Evolutionary conservation across 1,140 invertebrate genomes (phyloP), one percentile per base, ranked within the genome.

Genomic region (Halesus radiatus): DNA sequence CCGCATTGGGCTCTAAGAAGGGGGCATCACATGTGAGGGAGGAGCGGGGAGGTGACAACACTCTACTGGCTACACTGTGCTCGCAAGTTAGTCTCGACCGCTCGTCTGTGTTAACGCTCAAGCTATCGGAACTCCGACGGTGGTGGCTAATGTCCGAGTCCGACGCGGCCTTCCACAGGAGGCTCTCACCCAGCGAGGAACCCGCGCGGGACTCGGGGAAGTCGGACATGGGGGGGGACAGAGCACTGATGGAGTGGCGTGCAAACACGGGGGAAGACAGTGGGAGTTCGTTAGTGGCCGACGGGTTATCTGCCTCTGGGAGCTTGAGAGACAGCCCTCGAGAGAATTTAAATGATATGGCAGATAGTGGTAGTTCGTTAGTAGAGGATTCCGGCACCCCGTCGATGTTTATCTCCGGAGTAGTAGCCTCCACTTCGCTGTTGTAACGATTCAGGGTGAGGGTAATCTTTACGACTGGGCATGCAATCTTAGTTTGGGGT

Each of bases 301-400:
- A 58, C 13, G 87, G 73, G 56, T 64, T 73, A 6, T 84, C 3
- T 84, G 86, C 22, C 86, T 87, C 66, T 26, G 58, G 15, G 13
- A 26, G 58, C 29, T 62, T 66, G 3, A 75, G 26, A 26, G 75
- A 58, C 13, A 53, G 74, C 18, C 37, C 73, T 26, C 73, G 26
- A 4, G 84, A 85, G 56, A 75, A 58, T 26, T 84, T 86, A 84
- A 89, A 89, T 83, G 85, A 87, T 79, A 92, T 90, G 81, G 91
- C 90, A 68, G 91, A 92, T 77, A 92, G 85, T 50, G 91, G 91
- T 81, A 92, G 85, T 86, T 92, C 92, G 86, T 92, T 92, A 64
- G 91, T 92, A 16, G 90, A 89, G 2, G 90, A 91, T 82, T 88
- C 87, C 68, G 86, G 70, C 22, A 84, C 85, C 82, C 86, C 86